Conservation (phyloP, 1,140 invertebrate species). For the Brachionus sp. region DNA sequence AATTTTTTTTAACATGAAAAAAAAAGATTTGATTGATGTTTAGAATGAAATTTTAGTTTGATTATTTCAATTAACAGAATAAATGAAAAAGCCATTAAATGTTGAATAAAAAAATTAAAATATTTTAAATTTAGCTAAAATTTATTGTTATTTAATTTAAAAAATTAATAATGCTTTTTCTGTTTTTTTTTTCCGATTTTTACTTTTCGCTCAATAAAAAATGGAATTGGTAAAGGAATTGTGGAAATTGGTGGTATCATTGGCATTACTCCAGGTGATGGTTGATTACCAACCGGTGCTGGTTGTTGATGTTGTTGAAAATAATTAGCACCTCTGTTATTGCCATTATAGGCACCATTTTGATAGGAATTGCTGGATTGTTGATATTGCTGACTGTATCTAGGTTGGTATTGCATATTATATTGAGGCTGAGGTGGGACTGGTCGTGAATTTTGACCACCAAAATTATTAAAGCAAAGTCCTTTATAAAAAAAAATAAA, state of each 20-base stretch:
- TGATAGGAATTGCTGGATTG: neutral
- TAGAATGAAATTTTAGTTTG: too few relatives aligned
- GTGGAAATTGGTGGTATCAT: neutral
- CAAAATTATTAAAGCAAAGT: neutral
- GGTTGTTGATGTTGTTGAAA: neutral
- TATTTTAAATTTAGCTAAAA: neutral
- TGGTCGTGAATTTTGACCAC: neutral
- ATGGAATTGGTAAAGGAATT: neutral
- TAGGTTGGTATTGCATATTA: neutral
- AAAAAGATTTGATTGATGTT: too few relatives aligned
- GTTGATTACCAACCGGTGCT: neutral
- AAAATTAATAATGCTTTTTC: neutral
- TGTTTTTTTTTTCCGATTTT: neutral
- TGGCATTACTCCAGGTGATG: neutral
- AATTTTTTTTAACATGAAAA: too few relatives aligned
- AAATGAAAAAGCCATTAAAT: too few relatives aligned
- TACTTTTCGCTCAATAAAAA: neutral
- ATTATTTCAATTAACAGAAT: too few relatives aligned
- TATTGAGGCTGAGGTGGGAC: neutral
- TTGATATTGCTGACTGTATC: neutral
- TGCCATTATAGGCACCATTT: too few relatives aligned
- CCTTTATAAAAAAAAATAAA: neutral
- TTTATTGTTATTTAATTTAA: neutral
- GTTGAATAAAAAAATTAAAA: neutral
- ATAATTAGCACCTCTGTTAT: neutral